Evolutionary conservation across 2,113 vertebrate species (phyloP).

Genomic region (Scatophagus argus): DNA sequence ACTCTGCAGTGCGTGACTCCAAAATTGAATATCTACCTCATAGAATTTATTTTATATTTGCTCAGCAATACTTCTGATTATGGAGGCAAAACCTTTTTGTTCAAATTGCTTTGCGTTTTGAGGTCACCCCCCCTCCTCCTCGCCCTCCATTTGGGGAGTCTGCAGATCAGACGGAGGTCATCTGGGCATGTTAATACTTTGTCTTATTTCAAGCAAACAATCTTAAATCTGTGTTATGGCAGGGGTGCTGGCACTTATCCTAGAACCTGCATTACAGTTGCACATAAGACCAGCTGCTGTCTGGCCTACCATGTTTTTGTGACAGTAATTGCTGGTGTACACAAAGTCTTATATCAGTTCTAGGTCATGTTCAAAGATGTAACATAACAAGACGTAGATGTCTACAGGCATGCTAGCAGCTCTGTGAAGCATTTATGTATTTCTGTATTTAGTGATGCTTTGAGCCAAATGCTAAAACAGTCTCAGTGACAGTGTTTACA

Average conservation of each 20-base stretch:
- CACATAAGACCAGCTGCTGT: constrained; percentile 30
- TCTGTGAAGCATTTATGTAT: neutral
- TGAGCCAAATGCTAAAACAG: neutral
- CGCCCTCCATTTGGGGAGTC: constrained; percentile 1
- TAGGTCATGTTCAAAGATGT: constrained; percentile 10
- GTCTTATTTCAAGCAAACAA: constrained; percentile 52
- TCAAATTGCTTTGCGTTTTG: constrained; percentile 2
- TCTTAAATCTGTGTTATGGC: constrained; percentile 33
- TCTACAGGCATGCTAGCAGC: neutral
- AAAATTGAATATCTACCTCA: neutral
- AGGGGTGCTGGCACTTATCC: constrained; percentile 24
- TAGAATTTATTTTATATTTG: constrained; percentile 10
- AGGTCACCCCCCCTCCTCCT: too few relatives aligned
- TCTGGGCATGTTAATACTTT: constrained; percentile 36
- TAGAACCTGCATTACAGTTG: constrained; percentile 38
- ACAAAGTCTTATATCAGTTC: constrained; percentile 5
- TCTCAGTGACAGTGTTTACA: neutral
- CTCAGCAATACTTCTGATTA: constrained; percentile 17
- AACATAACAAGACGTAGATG: neutral
- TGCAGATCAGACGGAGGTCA: constrained; percentile 27
- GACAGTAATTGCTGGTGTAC: neutral
- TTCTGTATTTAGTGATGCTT: neutral
- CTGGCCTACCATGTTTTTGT: neutral
- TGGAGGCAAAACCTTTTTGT: constrained; percentile 18
- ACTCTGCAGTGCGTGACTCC: constrained; percentile 4